phyloP scores from a whole-genome alignment of 1,140 invertebrate genomes.

The Triops cancriformis region DNA sequence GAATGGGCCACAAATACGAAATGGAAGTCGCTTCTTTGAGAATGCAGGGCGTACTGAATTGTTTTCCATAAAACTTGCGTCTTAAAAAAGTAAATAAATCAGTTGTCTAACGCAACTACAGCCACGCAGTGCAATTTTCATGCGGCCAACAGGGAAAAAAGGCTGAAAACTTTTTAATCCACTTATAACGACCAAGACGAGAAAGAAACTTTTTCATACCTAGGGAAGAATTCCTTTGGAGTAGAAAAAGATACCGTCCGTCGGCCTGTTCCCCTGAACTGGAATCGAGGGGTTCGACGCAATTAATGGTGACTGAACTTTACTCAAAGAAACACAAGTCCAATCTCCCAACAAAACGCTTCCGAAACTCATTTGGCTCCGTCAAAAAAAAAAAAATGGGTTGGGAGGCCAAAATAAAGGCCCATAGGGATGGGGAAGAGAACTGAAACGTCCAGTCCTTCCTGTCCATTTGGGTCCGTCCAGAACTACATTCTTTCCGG shows the following conservation, averaged over 20 bases:
- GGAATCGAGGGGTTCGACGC: background rate
- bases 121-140: no score
- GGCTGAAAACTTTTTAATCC: no score
- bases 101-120: no score
- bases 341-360: background rate
- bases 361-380: background rate
- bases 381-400: background rate
- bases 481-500: background rate
- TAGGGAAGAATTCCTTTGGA: no score
- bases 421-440: background rate
- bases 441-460: background rate
- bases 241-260: background rate
- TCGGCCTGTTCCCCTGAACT: background rate
- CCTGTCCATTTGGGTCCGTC: background rate
- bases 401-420: background rate
- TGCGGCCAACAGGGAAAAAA: no score
- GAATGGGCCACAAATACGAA: no score
- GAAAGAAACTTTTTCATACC: no score
- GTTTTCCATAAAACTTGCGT: no score
- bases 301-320: background rate
- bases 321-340: background rate
- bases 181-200: no score
- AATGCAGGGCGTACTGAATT: no score
- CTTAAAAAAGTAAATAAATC: no score
- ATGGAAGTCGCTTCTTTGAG: no score